phyloP scores from a whole-genome alignment of 2,888 invertebrate species.

The Anoplius nigerrimus region DNA sequence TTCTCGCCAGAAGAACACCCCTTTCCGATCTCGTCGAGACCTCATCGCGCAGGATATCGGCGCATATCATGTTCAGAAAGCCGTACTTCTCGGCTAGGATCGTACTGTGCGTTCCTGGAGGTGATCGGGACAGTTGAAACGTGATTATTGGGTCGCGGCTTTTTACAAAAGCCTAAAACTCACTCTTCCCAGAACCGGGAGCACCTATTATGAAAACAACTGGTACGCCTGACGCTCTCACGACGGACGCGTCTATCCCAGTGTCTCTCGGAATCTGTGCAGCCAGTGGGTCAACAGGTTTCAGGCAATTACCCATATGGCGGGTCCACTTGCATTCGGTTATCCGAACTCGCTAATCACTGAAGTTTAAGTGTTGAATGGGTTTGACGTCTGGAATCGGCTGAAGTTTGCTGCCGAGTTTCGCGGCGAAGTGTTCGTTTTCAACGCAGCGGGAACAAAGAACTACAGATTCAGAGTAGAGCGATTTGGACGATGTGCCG shows the following conservation, averaged over 20 bases:
- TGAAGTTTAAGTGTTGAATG: no score
- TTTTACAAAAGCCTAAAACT: background rate
- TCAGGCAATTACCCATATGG: slow-evolving; percentile 54
- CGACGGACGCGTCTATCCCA: slow-evolving; percentile 31
- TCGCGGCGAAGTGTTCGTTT: no score
- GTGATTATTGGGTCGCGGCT: background rate
- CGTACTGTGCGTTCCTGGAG: slow-evolving; percentile 47
- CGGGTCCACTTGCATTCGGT: background rate
- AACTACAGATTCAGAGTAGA: no score
- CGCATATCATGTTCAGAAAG: slow-evolving; percentile 41
- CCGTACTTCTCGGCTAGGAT: slow-evolving; percentile 47
- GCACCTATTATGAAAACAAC: slow-evolving; percentile 57
- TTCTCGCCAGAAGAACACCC: slow-evolving; percentile 54
- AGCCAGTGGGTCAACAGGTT: slow-evolving; percentile 24
- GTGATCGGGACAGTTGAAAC: background rate
- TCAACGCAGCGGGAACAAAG: no score
- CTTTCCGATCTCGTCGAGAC: slow-evolving; percentile 43
- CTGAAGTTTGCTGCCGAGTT: no score
- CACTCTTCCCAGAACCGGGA: slow-evolving; percentile 59
- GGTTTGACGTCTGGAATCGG: no score
- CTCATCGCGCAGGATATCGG: slow-evolving; percentile 57
- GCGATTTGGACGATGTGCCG: no score
- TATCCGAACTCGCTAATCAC: no score
- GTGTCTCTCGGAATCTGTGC: slow-evolving; percentile 27
- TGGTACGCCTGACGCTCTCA: slow-evolving; percentile 38